Evolutionary conservation across 2,888 invertebrate species (phyloP), one percentile per base, ranked within the genome.

Genomic region (Diaphora mendica): DNA sequence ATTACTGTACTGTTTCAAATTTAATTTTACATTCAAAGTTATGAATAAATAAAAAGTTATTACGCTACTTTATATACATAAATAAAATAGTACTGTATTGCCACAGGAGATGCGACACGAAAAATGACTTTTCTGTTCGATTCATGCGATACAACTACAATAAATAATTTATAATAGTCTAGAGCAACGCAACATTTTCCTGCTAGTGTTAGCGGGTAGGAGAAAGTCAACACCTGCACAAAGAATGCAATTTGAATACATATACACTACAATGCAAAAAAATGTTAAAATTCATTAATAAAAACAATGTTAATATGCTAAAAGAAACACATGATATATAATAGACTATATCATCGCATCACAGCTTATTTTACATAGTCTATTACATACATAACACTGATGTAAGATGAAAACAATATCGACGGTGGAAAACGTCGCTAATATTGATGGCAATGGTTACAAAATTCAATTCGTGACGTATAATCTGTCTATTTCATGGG

Each of bases 161-260:
- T 64, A 88, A 88, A 86, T 83, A 88, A 87, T 88, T 90, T 87
- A 90, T 88, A 85, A 89, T 87, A 91, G 89, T 89, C 89, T 89
- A 92, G 92, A 94, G 92, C 93, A 93, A 94, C 93, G 95, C 95
- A 95, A 95, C 95, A 95, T 95, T 95, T 95, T 95, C 94, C 94
- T 95, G 95, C 95, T 94, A 93, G 91, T 93, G 95, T 95, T 95
- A 95, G 94, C 94, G 92, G 92, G 92, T 93, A 93, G 95, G 91
- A 93, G 93, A 94, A 95, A 94, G 90, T 93, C 92, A 95, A 95
- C 92, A 95, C 94, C 94, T 95, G 94, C 93, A 95, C 95, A 95
- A 94, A 95, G 89, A 95, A 95, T 95, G 95, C 95, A 91, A 90
- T 89, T 93, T 94, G 90, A 91, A 92, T 92, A 94, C 91, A 92